Conservation (phyloP, 2,797 vertebrate species). For the Pseudochromis fuscus region DNA sequence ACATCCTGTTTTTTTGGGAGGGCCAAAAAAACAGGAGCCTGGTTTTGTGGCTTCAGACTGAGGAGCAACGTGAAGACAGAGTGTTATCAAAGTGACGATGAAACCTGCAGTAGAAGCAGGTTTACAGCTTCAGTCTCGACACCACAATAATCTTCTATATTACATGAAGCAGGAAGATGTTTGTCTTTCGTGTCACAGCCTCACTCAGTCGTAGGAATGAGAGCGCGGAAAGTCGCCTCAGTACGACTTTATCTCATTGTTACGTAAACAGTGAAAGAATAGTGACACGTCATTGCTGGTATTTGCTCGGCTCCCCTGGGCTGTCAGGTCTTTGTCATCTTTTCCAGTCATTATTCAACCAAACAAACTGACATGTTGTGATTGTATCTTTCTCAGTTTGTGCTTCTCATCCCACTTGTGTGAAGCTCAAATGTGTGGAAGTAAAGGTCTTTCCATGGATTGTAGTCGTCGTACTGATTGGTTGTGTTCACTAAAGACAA, state of each 20-base stretch:
- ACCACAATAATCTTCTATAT: no score
- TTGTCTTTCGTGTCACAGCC: no score
- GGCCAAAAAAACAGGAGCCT: slow-evolving; percentile 20
- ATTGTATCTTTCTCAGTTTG: background rate
- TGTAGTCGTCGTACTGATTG: no score
- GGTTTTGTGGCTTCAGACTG: slow-evolving; percentile 16
- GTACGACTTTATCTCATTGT: slow-evolving; percentile 22
- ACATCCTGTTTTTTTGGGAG: slow-evolving; percentile 72
- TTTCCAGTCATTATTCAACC: slow-evolving; percentile 19
- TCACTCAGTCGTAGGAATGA: no score
- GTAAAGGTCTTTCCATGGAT: no score
- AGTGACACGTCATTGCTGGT: slow-evolving; percentile 31
- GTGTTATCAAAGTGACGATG: background rate
- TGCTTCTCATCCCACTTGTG: background rate
- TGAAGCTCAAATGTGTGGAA: background rate
- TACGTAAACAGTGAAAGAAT: slow-evolving; percentile 55
- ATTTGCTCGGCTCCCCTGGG: slow-evolving; percentile 29
- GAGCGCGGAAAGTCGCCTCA: background rate
- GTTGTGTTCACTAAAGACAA: no score
- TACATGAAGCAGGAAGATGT: no score
- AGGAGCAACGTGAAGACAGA: background rate
- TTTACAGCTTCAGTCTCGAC: no score
- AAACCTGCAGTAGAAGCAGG: no score
- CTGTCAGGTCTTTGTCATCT: slow-evolving; percentile 25
- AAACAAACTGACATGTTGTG: slow-evolving; percentile 18